Evolutionary conservation across 2,113 vertebrate genomes (phyloP).

Genomic region (Leptobrachium ailaonicum): DNA sequence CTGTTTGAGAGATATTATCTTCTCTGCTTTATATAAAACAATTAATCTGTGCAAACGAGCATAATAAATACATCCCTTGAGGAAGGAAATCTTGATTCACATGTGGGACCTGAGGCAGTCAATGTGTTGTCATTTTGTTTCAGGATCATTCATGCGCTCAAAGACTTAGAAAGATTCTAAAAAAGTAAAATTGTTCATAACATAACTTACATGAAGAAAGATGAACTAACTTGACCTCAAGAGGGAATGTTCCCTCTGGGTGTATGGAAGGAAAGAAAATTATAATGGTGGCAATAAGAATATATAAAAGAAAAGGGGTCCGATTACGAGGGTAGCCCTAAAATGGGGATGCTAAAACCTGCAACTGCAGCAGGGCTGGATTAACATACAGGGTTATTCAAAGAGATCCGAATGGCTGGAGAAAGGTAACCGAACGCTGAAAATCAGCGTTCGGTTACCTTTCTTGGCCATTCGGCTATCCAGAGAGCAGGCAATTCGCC

Average conservation of each 20-base stretch:
- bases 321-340: no score
- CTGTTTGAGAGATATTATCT: background rate
- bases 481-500: no score
- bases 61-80: background rate
- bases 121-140: constrained; percentile 20
- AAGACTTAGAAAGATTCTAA: background rate
- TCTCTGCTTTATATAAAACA: background rate
- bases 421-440: no score
- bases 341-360: no score
- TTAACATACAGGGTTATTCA: no score
- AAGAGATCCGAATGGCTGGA: no score
- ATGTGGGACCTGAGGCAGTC: constrained; percentile 11
- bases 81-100: constrained; percentile 8
- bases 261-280: background rate
- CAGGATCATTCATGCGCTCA: constrained; percentile 2
- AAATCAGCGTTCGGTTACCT: no score
- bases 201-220: background rate
- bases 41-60: background rate
- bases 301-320: no score
- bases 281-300: background rate
- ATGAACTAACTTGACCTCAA: background rate
- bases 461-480: no score
- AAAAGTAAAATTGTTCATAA: background rate
- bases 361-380: no score
- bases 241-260: background rate